Evolutionary conservation across 92 coral and sea anemone genomes (phyloP), one percentile per base, ranked within the genome.

Genomic region (Diadumene lineata): DNA sequence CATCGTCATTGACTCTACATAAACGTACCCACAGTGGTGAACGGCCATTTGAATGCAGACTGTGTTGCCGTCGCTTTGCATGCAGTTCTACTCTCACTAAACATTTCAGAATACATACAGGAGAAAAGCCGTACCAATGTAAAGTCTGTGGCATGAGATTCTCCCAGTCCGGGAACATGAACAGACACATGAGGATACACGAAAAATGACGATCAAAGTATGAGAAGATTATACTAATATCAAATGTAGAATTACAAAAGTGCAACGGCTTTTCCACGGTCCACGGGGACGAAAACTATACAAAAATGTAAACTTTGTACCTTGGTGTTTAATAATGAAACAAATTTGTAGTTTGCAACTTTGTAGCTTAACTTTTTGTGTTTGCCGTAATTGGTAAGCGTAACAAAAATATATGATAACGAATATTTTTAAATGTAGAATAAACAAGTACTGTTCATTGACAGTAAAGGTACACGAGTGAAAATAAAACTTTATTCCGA

Each of bases 41-140:
- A 74, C 82, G 87, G 67, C 90, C 82, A 21, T 77, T 66, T 72
- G 53, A 51, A 58, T 77, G 82, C 56, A 66, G 34, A 17, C 66
- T 66, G 9, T 85, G 89, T 75, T 55, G 77, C 1, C 89, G 89
- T 18, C 85, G 89, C 23, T 85, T 85, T 56, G 85, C 89, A 64
- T 85, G 80, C 74, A 85, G 89, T 82, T 85, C 89, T 19, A 85
- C 89, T 57, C 89, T 85, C 58, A 85, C 85, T 63, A 85, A 85
- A 43, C 89, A 79, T 74, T 66, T 85, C 60, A 77, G 89, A 55
- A 76, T 78, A 30, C 89, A 85, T 56, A 85, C 89, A 1, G 85
- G 85, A 13, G 89, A 85, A 62, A 76, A 72, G 58, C 89, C 89
- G 7, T 85, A 85, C 72, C 73, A 69, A 43, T 85, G 89, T 34